Evolutionary conservation across 2,888 invertebrate genomes (phyloP).

Genomic region (Coremacera marginata): DNA sequence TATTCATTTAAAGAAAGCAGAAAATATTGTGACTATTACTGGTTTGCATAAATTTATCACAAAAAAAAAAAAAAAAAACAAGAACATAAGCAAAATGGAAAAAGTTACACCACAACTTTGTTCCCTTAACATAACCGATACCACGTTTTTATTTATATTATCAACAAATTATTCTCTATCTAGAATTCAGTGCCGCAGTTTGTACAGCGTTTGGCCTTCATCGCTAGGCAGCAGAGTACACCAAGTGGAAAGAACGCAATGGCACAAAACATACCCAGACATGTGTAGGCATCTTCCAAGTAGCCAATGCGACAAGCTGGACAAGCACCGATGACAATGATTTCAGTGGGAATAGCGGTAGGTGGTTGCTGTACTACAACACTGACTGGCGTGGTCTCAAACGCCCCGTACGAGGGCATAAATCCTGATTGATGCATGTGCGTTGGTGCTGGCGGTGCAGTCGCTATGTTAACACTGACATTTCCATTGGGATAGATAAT

Average conservation of each 20-base stretch:
- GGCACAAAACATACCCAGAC: slow-evolving; percentile 82
- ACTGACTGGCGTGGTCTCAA: slow-evolving; percentile 73
- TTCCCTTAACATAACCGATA: neutral
- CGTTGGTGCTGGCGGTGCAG: slow-evolving; percentile 48
- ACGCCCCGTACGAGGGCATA: slow-evolving; percentile 71
- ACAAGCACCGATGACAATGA: slow-evolving; percentile 88
- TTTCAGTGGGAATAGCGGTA: slow-evolving; percentile 78
- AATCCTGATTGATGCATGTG: slow-evolving; percentile 15
- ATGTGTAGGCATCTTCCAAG: slow-evolving; percentile 88
- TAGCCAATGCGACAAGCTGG: slow-evolving; percentile 90
- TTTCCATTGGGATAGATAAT: slow-evolving; percentile 49
- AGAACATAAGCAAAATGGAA: no score
- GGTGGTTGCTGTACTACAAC: slow-evolving; percentile 71
- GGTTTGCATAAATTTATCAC: neutral
- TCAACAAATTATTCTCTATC: neutral
- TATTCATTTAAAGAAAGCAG: neutral
- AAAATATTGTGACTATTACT: neutral
- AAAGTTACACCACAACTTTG: neutral
- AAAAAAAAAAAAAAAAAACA: neutral
- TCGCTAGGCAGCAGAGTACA: slow-evolving; percentile 85
- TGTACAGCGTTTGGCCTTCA: slow-evolving; percentile 86
- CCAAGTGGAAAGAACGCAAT: slow-evolving; percentile 81
- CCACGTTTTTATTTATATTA: neutral
- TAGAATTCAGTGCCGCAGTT: slow-evolving; percentile 87
- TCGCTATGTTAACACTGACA: slow-evolving; percentile 37